These are phyloP conservation scores for Cerastis rubricosa DNA, from an alignment of 2,888 invertebrate species.

Conservation along the genomic window DNA sequence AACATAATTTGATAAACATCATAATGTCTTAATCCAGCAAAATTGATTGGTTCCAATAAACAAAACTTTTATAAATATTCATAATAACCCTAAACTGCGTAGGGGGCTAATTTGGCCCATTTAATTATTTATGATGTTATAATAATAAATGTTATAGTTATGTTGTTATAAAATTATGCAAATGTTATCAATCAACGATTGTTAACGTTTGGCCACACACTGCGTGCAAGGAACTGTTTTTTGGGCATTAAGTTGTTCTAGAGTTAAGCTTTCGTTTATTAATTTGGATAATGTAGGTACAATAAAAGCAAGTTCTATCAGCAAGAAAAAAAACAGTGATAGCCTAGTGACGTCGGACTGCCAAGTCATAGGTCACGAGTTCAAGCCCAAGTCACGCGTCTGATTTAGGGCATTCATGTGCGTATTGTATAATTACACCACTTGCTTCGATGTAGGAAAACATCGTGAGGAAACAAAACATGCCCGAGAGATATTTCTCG, in stretches of 20 bases:
- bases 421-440: too few species aligned
- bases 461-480: too few species aligned
- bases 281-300: neutral
- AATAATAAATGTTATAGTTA: conserved; percentile 53
- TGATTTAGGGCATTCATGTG: too few species aligned
- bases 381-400: too few species aligned
- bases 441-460: too few species aligned
- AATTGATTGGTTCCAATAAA: conserved; percentile 59
- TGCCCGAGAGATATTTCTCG: too few species aligned
- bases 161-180: conserved; percentile 67
- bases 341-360: too few species aligned
- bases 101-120: conserved; percentile 61
- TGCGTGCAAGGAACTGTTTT: conserved; percentile 47
- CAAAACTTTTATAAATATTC: conserved; percentile 68
- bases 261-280: conserved; percentile 23
- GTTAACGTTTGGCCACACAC: conserved; percentile 73
- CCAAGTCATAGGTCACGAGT: too few species aligned
- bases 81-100: conserved; percentile 60
- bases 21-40: conserved; percentile 50
- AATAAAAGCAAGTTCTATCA: too few species aligned
- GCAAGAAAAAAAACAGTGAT: neutral
- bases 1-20: conserved; percentile 30
- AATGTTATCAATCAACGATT: conserved; percentile 71
- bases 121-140: conserved; percentile 64
- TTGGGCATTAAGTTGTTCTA: conserved; percentile 44